Evolutionary conservation across 2,797 vertebrate genomes (phyloP), one percentile per base, ranked within the genome.

Genomic region (Characodon lateralis): DNA sequence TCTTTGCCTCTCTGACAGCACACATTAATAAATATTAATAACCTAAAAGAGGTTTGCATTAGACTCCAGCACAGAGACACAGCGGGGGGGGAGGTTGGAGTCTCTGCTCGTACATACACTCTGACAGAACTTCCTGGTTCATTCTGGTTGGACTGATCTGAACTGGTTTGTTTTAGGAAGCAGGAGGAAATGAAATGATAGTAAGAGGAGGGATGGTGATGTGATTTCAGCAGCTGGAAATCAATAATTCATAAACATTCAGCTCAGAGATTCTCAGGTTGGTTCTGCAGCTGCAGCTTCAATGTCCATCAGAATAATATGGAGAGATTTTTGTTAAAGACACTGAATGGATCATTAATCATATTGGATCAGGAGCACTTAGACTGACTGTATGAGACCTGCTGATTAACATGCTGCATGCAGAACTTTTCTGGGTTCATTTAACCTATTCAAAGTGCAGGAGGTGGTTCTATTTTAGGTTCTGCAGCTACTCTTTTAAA

Each of bases 1-100:
- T 89, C 92, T 85, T 71, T 83, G 87, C 86, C 69, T 85, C 88
- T 46, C 73, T 93, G 93, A 93, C 90, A 91, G 91, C 85, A 81
- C 79, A 77, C 87, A 88, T 92, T 94, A 94, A 95, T 94, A 93
- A 94, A 95, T 94, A 95, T 95, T 94, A 93, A 95, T 92, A 90
- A 76, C 88, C 77, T 74, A 51, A 88, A 91, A 87, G 80, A 85
- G 83, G 74, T 85, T 83, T 80, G 85, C 86, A 84, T 84, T 74
- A 74, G 71, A 82, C 77, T 68, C 74, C 53, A 5, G 53, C 53
- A 22, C 53, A 55, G 53, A 55, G 53, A 24, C 58, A 31, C 71
- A 24, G 0, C 31, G 31, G 31, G 31, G 31, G 3, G 31, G 31
- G n/a, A n/a, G n/a, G n/a, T 35, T 35, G 31, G 2, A 3, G 1